Base-by-base conservation (phyloP, 2,888 invertebrate species). In the Trissolcus brochymenae region DNA sequence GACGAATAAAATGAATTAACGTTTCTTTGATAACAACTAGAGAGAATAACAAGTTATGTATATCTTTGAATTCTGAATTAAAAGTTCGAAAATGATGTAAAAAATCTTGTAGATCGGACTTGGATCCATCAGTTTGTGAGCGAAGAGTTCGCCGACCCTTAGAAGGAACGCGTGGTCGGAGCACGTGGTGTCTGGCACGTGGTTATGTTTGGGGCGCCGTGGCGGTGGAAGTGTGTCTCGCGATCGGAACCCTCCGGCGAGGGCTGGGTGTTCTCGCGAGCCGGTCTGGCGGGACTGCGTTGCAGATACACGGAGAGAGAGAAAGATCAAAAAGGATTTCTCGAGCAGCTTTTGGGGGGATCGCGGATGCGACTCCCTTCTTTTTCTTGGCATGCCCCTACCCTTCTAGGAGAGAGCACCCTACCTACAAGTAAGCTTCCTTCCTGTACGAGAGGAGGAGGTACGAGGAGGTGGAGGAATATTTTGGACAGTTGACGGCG, bases 391-490 rank as follows among this genome's bases (percentile, higher is more conserved):
- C 54, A 64, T 60, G 64, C 75, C 78, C 79, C 77, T 77, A 78
- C 77, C 75, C 72, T 72, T 68, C 49, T 60, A 57, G 57, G 73
- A 49, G 67, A 54, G 66, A 66, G 67, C 73, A 76, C 79, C 81
- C 82, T 84, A 81, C 82, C 83, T 81, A 79, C 81, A 55, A 68
- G 68, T 49, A 54, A 29, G 46, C 65, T 72, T 64, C 65, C 68
- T 74, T 74, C 68, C 82, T 76, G 65, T 25, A 25, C 55, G 25
- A 46, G 35, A 46, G 46, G 19, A 7, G 51, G 11, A 16, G 19
- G 51, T 11, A 43, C 41, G 55, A 76, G 78, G 78, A 74, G 73
- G 59, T 73, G 57, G 79, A 71, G 57, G 51, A 61, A 59, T 25
- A 11, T 25, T 35, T 29, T 55, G 55, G 50, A 41, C 56, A 57